Evolutionary conservation across 2,797 vertebrate species (phyloP).

Genomic region (Mionectes olivaceus): DNA sequence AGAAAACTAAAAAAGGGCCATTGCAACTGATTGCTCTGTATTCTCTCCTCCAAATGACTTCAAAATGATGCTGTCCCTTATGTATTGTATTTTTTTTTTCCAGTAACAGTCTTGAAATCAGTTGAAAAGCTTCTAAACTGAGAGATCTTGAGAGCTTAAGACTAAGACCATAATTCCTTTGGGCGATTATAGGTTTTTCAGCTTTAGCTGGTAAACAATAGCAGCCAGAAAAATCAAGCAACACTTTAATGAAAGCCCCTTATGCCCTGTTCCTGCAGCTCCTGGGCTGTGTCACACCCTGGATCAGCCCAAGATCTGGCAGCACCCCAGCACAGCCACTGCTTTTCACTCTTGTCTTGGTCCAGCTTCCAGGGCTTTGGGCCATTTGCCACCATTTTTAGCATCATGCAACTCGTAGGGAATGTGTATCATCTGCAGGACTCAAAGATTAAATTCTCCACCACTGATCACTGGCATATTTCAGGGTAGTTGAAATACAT

Average conservation of each 20-base stretch:
- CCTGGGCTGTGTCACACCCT: neutral
- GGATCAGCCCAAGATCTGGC: neutral
- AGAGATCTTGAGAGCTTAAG: neutral
- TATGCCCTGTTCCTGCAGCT: rapidly evolving
- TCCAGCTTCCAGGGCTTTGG: neutral
- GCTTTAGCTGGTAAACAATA: neutral
- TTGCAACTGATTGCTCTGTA: neutral
- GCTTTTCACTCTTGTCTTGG: neutral
- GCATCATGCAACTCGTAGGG: neutral
- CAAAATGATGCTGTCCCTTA: neutral
- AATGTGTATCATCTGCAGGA: neutral
- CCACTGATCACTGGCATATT: neutral
- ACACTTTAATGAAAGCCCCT: neutral
- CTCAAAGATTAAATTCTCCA: neutral
- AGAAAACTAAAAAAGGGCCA: neutral
- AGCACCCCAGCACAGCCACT: neutral
- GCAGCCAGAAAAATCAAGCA: neutral
- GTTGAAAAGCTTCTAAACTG: neutral
- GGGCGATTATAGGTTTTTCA: neutral
- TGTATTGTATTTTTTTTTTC: neutral
- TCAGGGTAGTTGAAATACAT: neutral
- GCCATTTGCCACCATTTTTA: neutral
- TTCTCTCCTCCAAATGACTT: neutral
- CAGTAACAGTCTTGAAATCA: neutral
- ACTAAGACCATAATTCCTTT: neutral